Percentiles rank a stretch among this genome's conserved stretches.
These are phyloP conservation scores for Plagodis dolabraria DNA, from an alignment of 2,888 invertebrate species.

Conservation along the genomic window DNA sequence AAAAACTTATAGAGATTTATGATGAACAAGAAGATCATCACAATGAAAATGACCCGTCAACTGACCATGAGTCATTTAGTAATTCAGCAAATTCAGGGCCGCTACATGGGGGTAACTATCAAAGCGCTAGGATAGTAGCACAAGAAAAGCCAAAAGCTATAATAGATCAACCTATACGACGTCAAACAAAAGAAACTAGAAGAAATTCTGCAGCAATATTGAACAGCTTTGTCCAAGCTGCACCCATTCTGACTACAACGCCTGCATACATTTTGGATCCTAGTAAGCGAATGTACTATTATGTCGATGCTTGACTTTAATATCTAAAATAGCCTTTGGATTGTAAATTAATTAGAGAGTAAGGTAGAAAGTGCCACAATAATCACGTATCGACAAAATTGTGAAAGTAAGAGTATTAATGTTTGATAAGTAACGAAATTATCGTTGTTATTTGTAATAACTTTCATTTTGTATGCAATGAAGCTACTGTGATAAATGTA, in stretches of 20 bases:
- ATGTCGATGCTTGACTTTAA: slow-evolving; percentile 61
- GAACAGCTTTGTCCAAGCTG: slow-evolving; percentile 70
- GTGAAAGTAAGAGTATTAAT: slow-evolving; percentile 49
- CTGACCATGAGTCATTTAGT: slow-evolving; percentile 48
- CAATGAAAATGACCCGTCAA: slow-evolving; percentile 44
- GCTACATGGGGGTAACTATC: slow-evolving; percentile 79
- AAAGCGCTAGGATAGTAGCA: slow-evolving; percentile 61
- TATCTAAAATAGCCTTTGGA: slow-evolving; percentile 9
- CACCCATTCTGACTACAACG: slow-evolving; percentile 68
- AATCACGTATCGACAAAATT: slow-evolving; percentile 41
- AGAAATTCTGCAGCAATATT: slow-evolving; percentile 64
- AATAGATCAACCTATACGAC: slow-evolving; percentile 38
- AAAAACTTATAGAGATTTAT: slow-evolving; percentile 63
- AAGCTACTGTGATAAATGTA: slow-evolving; percentile 70
- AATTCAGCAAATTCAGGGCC: slow-evolving; percentile 47
- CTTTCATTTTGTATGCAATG: slow-evolving; percentile 29
- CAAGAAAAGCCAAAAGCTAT: slow-evolving; percentile 39
- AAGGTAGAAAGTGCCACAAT: slow-evolving; percentile 68
- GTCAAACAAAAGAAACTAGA: slow-evolving; percentile 45
- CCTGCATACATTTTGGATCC: slow-evolving; percentile 76
- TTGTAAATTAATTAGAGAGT: slow-evolving; percentile 40
- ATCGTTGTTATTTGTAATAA: slow-evolving; percentile 19
- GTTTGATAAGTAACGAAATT: slow-evolving; percentile 36
- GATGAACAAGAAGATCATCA: slow-evolving; percentile 54
- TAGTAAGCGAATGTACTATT: slow-evolving; percentile 81